Conservation (phyloP, 2,113 vertebrate species). For the Sminthopsis crassicaudata region DNA sequence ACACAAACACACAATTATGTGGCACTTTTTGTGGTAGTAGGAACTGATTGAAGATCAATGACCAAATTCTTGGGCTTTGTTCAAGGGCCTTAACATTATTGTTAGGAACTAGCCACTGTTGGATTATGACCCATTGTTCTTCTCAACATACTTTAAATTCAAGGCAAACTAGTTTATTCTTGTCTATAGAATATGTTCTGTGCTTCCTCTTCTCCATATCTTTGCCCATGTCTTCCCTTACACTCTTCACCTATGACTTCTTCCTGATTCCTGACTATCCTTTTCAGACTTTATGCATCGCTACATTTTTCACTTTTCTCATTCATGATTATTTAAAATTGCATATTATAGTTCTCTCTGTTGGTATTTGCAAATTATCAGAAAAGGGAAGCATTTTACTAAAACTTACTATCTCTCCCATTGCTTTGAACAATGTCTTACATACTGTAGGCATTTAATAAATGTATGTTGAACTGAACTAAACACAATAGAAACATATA, state of each 20-base stretch:
- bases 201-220: background rate
- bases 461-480: background rate
- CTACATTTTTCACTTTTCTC: background rate
- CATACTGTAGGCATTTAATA: background rate
- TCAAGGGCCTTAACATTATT: background rate
- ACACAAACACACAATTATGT: background rate
- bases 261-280: background rate
- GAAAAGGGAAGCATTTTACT: background rate
- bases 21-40: background rate
- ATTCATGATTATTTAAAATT: background rate
- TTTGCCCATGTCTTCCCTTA: background rate
- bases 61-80: background rate
- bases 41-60: background rate
- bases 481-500: background rate
- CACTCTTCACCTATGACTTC: background rate
- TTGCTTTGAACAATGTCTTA: background rate
- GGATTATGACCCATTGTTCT: background rate
- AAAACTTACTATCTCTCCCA: background rate
- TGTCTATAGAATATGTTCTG: background rate
- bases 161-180: background rate
- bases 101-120: background rate
- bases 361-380: background rate
- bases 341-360: background rate
- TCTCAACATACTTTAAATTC: background rate
- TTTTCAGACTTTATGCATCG: background rate